Conservation (phyloP, 2,888 invertebrate species). For the Apodemia duryi region DNA sequence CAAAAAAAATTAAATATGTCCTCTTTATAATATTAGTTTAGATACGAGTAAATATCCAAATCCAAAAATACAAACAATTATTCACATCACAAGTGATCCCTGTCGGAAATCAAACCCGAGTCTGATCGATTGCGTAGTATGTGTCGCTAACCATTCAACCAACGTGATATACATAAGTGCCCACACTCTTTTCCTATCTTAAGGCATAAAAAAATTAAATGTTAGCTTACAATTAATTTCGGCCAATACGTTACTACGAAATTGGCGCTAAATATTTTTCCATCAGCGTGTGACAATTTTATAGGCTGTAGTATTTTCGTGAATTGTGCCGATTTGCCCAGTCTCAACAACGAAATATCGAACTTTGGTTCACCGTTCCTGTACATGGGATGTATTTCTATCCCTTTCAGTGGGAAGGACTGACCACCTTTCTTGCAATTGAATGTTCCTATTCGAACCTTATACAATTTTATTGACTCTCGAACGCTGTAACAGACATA, state of each 20-base stretch:
- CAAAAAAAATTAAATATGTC: no score
- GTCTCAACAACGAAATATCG: conserved; percentile 50
- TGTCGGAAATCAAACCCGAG: no score
- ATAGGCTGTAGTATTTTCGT: conserved; percentile 46
- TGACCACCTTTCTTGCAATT: conserved; percentile 57
- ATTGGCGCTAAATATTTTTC: conserved; percentile 46
- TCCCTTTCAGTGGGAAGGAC: conserved; percentile 42
- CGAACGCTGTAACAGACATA: conserved; percentile 45
- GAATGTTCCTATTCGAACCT: conserved; percentile 53
- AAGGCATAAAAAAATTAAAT: background rate
- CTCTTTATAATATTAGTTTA: no score
- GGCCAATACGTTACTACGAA: conserved; percentile 64
- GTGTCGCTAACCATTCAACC: no score
- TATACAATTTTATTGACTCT: conserved; percentile 53
- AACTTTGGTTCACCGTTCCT: conserved; percentile 39
- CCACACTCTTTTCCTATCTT: no score
- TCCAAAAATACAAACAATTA: no score
- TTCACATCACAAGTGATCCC: no score
- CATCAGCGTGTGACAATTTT: conserved; percentile 40
- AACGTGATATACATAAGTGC: no score
- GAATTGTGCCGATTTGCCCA: conserved; percentile 39
- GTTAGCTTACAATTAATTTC: conserved; percentile 55
- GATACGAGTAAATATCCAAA: no score
- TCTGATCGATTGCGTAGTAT: no score
- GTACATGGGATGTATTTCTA: conserved; percentile 53